A percentile compares a stretch with the other conserved stretches of the same genome.
Evolutionary conservation across 2,888 invertebrate genomes (phyloP).

Genomic region (Pheosia tremula): DNA sequence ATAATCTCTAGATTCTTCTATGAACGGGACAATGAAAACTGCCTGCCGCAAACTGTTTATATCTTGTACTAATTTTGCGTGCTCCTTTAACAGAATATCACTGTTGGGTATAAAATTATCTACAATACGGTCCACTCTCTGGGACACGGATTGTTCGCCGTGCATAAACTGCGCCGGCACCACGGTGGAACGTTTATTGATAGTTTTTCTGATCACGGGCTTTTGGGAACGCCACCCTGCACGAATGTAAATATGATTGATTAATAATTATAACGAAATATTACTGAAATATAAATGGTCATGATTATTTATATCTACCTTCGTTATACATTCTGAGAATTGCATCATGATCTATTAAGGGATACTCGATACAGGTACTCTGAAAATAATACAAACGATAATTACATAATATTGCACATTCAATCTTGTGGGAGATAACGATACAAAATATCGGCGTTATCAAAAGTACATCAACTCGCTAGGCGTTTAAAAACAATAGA

Average conservation of each 20-base stretch:
- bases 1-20: conserved; percentile 66
- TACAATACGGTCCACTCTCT: conserved; percentile 24
- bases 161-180: conserved; percentile 25
- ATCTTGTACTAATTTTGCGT: conserved; percentile 77
- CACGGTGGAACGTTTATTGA: conserved; percentile 28
- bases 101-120: conserved; percentile 35
- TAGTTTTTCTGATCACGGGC: conserved; percentile 24
- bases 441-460: conserved; percentile 1
- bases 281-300: not conserved
- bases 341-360: conserved; percentile 41
- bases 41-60: conserved; percentile 73
- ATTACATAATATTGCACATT: not conserved
- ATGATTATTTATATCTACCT: conserved; percentile 48
- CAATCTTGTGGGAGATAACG: not conserved
- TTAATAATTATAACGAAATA: conserved; percentile 6
- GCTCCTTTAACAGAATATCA: conserved; percentile 58
- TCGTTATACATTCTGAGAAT: conserved; percentile 47
- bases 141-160: conserved; percentile 17
- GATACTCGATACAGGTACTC: conserved; percentile 69
- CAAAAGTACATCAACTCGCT: conserved; percentile 49
- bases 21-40: conserved; percentile 63
- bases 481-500: conserved; percentile 41
- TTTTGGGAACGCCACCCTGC: conserved; percentile 45
- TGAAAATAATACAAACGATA: conserved; percentile 42
- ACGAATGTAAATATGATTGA: not conserved